Evolutionary conservation across 2,797 vertebrate species (phyloP), one percentile per base, ranked within the genome.

Genomic region (Characodon lateralis): DNA sequence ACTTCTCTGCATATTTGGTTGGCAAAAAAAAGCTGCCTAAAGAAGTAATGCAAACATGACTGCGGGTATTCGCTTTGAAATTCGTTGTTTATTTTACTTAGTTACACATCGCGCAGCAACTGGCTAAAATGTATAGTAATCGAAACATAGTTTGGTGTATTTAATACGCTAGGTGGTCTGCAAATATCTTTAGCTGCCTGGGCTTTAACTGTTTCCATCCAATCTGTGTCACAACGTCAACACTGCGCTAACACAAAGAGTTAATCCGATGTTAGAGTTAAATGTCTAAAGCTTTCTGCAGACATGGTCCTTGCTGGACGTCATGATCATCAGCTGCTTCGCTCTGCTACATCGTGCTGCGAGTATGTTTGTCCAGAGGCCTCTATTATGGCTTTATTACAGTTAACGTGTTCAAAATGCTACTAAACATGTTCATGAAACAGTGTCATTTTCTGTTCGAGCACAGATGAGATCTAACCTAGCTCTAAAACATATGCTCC

Each of bases 391-490:
- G 41, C 51, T 53, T 2, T 31, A 9, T 72, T 56, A 14, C 22
- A 22, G 35, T 5, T 14, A 50, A 31, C 24, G 41, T 53, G 13
- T 3, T 4, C 4, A 14, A 22, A 39, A 65, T 18, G 22, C 18
- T 16, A 48, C 4, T 10, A 41, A 14, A 68, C 39, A 5, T 71
- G 70, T 59, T 3, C 31, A 4, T 24, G 6, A 28, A 55, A 28
- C 20, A 5, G 6, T 43, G 61, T 58, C 2, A 6, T 76, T 35
- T 83, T 50, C 31, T 66, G 58, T 74, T 59, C 16, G 65, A 28
- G 43, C 26, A 7, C 9, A 65, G 10, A 8, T 35, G 26, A 10
- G 55, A 71, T 28, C 74, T 78, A 74, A 82, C 81, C 69, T 85
- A 80, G 68, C 72, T 74, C 7, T 24, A 16, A 2, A n/a, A 2